These are phyloP conservation scores for Alcedo atthis DNA, from an alignment of 2,797 vertebrate species.

Conservation along the genomic window DNA sequence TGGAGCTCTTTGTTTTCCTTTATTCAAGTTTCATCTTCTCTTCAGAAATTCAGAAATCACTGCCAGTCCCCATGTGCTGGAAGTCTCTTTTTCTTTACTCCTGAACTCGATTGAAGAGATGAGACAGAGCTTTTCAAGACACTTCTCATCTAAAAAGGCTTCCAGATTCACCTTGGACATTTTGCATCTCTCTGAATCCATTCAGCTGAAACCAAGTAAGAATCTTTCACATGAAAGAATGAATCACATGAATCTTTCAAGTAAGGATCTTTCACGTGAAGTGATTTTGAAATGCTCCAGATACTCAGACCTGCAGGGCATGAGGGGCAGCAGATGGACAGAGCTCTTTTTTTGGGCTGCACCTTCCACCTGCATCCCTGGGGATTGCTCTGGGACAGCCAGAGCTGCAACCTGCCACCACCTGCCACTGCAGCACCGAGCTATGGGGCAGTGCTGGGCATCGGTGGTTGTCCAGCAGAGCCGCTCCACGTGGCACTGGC, in stretches of 20 bases:
- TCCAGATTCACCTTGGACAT: neutral
- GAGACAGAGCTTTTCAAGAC: neutral
- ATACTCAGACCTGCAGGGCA: neutral
- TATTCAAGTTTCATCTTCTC: neutral
- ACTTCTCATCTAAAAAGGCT: neutral
- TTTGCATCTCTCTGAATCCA: neutral
- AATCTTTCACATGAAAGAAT: neutral
- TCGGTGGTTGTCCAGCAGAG: too few relatives aligned
- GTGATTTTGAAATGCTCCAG: neutral
- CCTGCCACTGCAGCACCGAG: neutral
- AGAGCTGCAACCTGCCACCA: neutral
- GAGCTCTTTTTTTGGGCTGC: neutral
- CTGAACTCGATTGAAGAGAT: neutral
- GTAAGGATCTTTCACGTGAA: neutral
- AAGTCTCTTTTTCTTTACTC: neutral
- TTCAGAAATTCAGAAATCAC: neutral
- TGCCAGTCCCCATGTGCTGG: neutral
- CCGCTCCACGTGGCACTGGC: neutral
- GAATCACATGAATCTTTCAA: rapidly evolving
- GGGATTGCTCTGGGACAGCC: neutral
- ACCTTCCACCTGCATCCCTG: neutral
- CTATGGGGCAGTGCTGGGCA: too few relatives aligned
- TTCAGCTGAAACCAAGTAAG: neutral
- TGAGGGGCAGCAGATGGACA: rapidly evolving
- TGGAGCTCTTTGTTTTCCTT: neutral